These are phyloP conservation scores for Steromphala cineraria DNA, from an alignment of 2,888 invertebrate species.

Conservation along the genomic window DNA sequence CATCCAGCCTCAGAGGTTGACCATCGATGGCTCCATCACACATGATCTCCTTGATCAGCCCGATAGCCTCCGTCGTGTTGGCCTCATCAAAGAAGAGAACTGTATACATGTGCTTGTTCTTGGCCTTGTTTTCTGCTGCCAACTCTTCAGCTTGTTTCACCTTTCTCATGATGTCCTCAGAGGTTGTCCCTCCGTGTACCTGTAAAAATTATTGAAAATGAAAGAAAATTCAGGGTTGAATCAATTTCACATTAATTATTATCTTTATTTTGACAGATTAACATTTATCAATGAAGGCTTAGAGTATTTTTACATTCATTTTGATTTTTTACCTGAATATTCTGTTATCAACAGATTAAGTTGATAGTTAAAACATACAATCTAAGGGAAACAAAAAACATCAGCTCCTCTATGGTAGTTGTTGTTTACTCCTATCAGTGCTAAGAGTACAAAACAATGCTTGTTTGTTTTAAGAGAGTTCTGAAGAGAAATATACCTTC, in stretches of 20 bases:
- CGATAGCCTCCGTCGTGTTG: conserved; percentile 72
- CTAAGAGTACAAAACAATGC: not conserved
- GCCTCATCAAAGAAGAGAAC: conserved; percentile 73
- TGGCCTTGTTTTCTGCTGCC: conserved; percentile 53
- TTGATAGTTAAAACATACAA: no score
- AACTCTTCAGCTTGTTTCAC: conserved; percentile 56
- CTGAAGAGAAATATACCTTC: conserved; percentile 45
- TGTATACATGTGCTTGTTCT: conserved; percentile 21
- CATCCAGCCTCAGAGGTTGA: conserved; percentile 44
- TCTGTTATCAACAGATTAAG: no score
- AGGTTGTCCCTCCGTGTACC: conserved; percentile 72
- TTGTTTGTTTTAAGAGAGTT: not conserved
- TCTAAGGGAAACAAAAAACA: no score
- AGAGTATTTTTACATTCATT: no score
- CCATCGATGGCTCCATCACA: conserved; percentile 69
- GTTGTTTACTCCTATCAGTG: no score
- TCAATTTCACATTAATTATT: no score
- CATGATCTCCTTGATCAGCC: conserved; percentile 72
- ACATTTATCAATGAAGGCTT: no score
- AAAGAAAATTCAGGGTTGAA: no score
- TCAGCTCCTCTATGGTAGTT: no score
- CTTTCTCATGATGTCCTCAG: conserved; percentile 61
- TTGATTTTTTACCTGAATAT: no score
- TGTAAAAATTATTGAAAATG: conserved; percentile 14
- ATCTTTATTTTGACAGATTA: no score